Evolutionary conservation across 1,140 invertebrate genomes (phyloP).

Genomic region (Ephestia elutella): DNA sequence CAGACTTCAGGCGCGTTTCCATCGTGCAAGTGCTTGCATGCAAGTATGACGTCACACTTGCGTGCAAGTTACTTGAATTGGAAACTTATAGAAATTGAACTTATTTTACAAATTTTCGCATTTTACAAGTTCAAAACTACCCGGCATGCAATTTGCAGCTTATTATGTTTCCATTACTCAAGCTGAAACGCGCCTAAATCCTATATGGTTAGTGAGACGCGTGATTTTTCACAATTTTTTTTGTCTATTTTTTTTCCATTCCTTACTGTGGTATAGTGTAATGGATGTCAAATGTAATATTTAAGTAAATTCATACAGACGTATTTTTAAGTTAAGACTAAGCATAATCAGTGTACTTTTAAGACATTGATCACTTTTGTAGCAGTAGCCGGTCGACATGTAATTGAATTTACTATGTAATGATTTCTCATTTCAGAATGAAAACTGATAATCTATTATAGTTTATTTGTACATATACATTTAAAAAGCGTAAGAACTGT

Average conservation of each 20-base stretch:
- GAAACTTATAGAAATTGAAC: too few relatives aligned
- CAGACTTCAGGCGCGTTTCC: too few relatives aligned
- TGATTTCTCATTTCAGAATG: constrained; percentile 67
- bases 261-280: constrained; percentile 69
- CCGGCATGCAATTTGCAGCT: too few relatives aligned
- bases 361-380: constrained; percentile 48
- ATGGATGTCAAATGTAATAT: constrained; percentile 60
- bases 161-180: too few relatives aligned
- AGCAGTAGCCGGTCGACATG: constrained; percentile 40
- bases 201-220: constrained; percentile 34
- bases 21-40: too few relatives aligned
- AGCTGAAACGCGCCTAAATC: too few relatives aligned
- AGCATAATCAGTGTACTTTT: constrained; percentile 65
- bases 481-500: constrained; percentile 66
- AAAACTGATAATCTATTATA: constrained; percentile 66
- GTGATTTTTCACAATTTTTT: constrained; percentile 41
- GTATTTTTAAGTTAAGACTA: constrained; percentile 68
- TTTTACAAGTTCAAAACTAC: too few relatives aligned
- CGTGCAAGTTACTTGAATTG: too few relatives aligned
- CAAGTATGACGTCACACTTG: too few relatives aligned
- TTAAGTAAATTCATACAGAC: constrained; percentile 49
- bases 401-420: constrained; percentile 56
- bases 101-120: too few relatives aligned
- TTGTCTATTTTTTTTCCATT: constrained; percentile 62
- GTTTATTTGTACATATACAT: constrained; percentile 74